Percentiles rank a stretch among this genome's conserved stretches.
Conservation (phyloP, 2,113 vertebrate species). For the Oxyura jamaicensis region DNA sequence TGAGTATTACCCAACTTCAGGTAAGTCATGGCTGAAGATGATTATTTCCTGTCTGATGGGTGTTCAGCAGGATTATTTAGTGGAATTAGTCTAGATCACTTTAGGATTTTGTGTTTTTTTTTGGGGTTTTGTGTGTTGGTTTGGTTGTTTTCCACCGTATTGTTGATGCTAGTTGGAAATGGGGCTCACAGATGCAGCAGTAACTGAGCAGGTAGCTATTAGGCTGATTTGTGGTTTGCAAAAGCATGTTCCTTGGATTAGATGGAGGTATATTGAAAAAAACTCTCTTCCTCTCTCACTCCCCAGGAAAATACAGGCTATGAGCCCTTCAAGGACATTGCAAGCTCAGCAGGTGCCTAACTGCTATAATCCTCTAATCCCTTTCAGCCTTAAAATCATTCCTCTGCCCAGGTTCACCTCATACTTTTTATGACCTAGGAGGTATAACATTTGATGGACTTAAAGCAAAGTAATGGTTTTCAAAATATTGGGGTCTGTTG, state of each 20-base stretch:
- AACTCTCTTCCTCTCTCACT: neutral
- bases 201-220: neutral
- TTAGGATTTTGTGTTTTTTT: neutral
- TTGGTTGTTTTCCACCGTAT: neutral
- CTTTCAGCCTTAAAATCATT: slow-evolving; percentile 16
- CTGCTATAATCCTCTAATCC: slow-evolving; percentile 22
- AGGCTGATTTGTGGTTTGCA: neutral
- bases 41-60: neutral
- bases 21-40: neutral
- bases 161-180: neutral
- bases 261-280: neutral
- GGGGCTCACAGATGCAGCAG: neutral
- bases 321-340: neutral
- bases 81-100: neutral
- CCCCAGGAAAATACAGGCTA: neutral
- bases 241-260: neutral
- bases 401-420: slow-evolving; percentile 7
- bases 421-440: neutral
- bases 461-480: slow-evolving; percentile 12
- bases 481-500: neutral
- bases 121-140: too few species aligned
- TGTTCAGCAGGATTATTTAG: neutral
- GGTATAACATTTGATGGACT: neutral
- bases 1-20: neutral
- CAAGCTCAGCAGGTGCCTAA: neutral